These are phyloP conservation scores for Bilobella aurantiaca DNA, from an alignment of 1,140 invertebrate genomes.

Conservation along the genomic window DNA sequence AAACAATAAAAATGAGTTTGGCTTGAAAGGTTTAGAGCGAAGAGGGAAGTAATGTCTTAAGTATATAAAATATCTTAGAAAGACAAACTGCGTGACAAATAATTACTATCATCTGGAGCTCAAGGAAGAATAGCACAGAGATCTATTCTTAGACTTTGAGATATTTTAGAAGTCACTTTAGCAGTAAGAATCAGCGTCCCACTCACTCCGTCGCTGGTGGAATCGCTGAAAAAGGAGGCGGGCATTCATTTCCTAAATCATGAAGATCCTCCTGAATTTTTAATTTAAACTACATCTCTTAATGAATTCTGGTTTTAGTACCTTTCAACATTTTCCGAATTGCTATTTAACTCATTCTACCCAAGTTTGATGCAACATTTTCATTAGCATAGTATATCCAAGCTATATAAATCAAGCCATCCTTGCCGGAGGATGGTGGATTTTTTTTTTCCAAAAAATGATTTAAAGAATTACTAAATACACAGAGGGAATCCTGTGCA, in stretches of 20 bases:
- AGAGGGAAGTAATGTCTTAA: not conserved
- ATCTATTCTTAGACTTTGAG: not conserved
- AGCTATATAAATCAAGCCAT: too few relatives aligned
- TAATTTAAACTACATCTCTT: not conserved
- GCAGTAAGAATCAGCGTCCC: too few relatives aligned
- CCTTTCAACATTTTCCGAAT: too few relatives aligned
- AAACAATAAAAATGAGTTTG: conserved; percentile 1
- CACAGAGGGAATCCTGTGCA: too few relatives aligned
- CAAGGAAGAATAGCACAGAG: not conserved
- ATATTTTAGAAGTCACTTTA: not conserved
- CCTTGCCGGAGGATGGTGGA: too few relatives aligned
- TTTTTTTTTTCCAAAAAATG: too few relatives aligned
- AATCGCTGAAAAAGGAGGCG: not conserved
- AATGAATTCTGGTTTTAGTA: too few relatives aligned
- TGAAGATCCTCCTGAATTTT: not conserved
- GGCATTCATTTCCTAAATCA: not conserved
- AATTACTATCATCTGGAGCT: conserved; percentile 28
- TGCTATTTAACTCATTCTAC: too few relatives aligned
- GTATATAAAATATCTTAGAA: conserved; percentile 1
- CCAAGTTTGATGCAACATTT: too few relatives aligned
- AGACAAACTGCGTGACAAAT: conserved; percentile 17
- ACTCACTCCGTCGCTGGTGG: too few relatives aligned
- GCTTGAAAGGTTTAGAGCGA: conserved; percentile 3
- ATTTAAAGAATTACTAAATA: too few relatives aligned
- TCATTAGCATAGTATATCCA: too few relatives aligned